Conservation (phyloP, 2,113 vertebrate genomes). For the Rhipidura dahli region DNA sequence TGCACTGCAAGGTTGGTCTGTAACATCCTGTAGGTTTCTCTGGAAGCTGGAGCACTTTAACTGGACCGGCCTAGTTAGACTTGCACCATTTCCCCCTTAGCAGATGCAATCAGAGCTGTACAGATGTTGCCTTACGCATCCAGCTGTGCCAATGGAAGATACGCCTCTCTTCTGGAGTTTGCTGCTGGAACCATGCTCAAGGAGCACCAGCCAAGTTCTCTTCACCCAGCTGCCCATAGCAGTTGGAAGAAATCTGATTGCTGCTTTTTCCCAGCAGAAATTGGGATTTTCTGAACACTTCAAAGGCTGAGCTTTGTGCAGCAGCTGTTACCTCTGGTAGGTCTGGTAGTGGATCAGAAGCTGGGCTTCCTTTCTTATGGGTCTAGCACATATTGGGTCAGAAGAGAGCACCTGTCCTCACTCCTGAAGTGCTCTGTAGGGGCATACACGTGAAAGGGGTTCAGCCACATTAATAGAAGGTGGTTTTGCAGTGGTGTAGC, state of each 20-base stretch:
- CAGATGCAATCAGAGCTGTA: neutral
- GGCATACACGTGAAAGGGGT: neutral
- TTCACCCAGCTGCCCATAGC: neutral
- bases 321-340: neutral
- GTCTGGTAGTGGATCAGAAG: neutral
- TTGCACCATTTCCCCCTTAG: neutral
- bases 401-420: neutral
- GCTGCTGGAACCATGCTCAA: neutral
- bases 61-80: neutral
- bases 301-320: neutral
- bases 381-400: neutral
- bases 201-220: neutral
- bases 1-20: neutral
- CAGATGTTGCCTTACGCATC: neutral
- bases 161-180: neutral
- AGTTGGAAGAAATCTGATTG: neutral
- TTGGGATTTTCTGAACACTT: neutral
- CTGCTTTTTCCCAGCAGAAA: neutral
- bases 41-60: neutral
- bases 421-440: neutral
- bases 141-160: neutral
- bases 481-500: neutral
- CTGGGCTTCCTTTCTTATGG: neutral
- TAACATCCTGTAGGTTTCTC: neutral
- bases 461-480: neutral